phyloP scores from a whole-genome alignment of 2,797 vertebrate species.

The Aplochiton taeniatus region DNA sequence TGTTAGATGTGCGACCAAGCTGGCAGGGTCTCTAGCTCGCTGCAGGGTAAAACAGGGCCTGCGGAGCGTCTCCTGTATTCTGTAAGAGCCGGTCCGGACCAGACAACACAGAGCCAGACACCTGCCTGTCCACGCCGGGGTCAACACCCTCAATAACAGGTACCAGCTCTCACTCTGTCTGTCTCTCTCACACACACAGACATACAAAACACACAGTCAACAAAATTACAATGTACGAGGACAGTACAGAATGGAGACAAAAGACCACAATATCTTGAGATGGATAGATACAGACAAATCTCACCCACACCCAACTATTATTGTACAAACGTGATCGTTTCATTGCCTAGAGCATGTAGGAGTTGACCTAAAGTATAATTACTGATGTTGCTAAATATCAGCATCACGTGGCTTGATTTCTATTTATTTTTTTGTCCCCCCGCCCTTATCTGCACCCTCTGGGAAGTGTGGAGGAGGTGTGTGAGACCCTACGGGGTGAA shows the following conservation, averaged over 20 bases:
- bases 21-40: constrained; percentile 88
- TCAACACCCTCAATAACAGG: constrained; percentile 81
- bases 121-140: constrained; percentile 85
- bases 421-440: background rate
- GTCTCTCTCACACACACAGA: constrained; percentile 51
- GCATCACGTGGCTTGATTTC: background rate
- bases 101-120: constrained; percentile 79
- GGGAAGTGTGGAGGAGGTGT: constrained; percentile 80
- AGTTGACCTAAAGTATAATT: no score
- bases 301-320: no score
- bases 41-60: constrained; percentile 85
- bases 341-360: no score
- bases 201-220: constrained; percentile 35
- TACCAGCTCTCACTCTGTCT: constrained; percentile 29
- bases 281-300: no score
- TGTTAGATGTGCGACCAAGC: constrained; percentile 84
- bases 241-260: no score
- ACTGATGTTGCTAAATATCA: background rate
- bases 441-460: background rate
- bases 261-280: no score
- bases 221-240: background rate
- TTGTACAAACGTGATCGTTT: no score
- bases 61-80: constrained; percentile 78
- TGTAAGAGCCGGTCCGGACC: constrained; percentile 79
- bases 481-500: constrained; percentile 63